Evolutionary conservation across 2,888 invertebrate genomes (phyloP), one percentile per base, ranked within the genome.

Genomic region (Mantis religiosa): DNA sequence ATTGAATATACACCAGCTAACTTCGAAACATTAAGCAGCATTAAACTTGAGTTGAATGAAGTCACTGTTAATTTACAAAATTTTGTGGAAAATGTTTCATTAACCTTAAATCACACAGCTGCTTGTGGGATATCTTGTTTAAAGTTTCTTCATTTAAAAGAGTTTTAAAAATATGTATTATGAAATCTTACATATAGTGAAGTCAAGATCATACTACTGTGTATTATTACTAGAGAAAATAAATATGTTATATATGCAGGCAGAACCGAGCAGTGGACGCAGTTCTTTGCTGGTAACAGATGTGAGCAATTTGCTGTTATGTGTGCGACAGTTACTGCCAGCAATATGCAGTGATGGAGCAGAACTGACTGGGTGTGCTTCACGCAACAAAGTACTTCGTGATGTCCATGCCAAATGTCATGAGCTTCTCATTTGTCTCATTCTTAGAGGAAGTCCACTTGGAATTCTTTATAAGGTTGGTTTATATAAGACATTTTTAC

Each of bases 371-470:
- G 92, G 91, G 12, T 88, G 91, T 82, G 89, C 90, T 6, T 90
- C 90, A 85, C 90, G 90, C 12, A 90, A 91, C n/a, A 95, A 97
- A 90, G 96, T 96, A 87, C 95, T 97, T n/a, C 94, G 97, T 85
- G 97, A 97, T 91, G 95, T 97, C 25, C 97, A 98, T 92, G 95
- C 97, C 0, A 98, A 98, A 92, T 97, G 97, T 92, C 95, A 96
- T 91, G 96, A 97, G 91, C 93, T 98, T 85, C 95, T 97, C 91
- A 95, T 95, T 90, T 97, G 97, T 90, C 94, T 97, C 25, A 93
- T 97, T 15, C 94, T 97, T 85, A 95, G 97, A 90, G 97, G 97
- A 0, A 95, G 96, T 20, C 96, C 97, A 0, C 93, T 97, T 83
- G 96, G 97, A 91, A 95, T 95, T 90, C 94, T 97, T 82, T 95